Evolutionary conservation across 64 coral and sea anemone species (phyloP).

Genomic region (Catalaphyllia jardinei): DNA sequence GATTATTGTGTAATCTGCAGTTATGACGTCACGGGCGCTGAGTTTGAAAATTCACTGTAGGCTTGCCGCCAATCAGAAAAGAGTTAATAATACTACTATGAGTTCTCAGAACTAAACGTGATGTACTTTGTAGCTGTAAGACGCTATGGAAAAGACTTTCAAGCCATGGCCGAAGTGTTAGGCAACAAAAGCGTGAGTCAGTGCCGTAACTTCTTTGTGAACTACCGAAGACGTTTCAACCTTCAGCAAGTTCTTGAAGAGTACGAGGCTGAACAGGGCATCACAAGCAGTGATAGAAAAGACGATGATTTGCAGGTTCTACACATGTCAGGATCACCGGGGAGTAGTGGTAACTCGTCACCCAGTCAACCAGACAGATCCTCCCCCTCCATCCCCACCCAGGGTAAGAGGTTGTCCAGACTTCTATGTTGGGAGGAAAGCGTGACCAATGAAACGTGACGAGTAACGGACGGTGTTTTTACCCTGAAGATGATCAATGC

Average conservation of each 20-base stretch:
- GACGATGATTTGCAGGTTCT: conserved; percentile 76
- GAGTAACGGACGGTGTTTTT: no score
- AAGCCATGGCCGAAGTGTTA: conserved; percentile 98
- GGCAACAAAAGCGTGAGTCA: conserved; percentile 97
- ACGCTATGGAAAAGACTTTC: conserved; percentile 98
- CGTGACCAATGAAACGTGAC: no score
- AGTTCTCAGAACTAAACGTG: no score
- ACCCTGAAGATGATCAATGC: no score
- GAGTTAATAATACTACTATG: no score
- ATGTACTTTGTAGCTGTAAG: conserved; percentile 80
- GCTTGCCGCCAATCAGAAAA: no score
- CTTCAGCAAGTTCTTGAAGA: conserved; percentile 93
- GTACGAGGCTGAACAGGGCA: conserved; percentile 97
- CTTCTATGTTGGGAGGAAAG: no score
- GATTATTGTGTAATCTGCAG: no score
- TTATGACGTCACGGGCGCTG: no score
- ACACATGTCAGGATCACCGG: conserved; percentile 64
- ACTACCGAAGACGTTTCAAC: conserved; percentile 90
- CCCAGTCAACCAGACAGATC: conserved; percentile 65
- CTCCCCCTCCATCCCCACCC: conserved; percentile 72
- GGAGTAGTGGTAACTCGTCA: conserved; percentile 71
- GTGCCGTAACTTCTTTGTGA: conserved; percentile 98
- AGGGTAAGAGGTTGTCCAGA: conserved; percentile 41
- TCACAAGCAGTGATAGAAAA: conserved; percentile 91
- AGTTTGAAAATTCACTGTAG: no score